Evolutionary conservation across 2,888 invertebrate genomes (phyloP).

Genomic region (Pediacus dermestoides): DNA sequence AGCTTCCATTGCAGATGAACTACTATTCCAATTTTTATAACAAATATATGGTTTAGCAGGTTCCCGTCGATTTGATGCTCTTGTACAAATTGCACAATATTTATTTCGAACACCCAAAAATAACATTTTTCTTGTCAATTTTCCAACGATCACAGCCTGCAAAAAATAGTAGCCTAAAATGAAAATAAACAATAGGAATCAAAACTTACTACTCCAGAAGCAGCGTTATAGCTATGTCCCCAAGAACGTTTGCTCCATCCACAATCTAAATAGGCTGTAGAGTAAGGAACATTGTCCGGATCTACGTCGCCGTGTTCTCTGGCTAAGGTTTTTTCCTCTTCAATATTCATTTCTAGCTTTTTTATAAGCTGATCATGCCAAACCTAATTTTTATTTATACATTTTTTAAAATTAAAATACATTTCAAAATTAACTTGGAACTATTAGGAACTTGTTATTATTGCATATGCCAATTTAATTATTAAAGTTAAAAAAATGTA

Average conservation of each 20-base stretch:
- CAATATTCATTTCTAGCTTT: conserved; percentile 6
- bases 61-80: conserved; percentile 8
- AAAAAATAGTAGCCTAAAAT: too few relatives aligned
- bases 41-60: conserved; percentile 18
- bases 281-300: conserved; percentile 14
- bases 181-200: conserved; percentile 38
- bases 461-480: too few relatives aligned
- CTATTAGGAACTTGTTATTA: too few relatives aligned
- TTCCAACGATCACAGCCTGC: conserved; percentile 19
- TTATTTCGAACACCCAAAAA: conserved; percentile 24
- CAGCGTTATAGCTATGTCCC: conserved; percentile 22
- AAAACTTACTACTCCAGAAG: conserved; percentile 25
- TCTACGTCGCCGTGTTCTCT: conserved; percentile 11
- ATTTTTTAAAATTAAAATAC: too few relatives aligned
- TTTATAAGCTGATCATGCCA: conserved; percentile 6
- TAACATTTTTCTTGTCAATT: conserved; percentile 17
- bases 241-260: too few relatives aligned
- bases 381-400: too few relatives aligned
- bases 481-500: too few relatives aligned
- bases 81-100: conserved; percentile 20
- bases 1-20: conserved; percentile 21
- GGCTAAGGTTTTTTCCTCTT: conserved; percentile 14
- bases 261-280: conserved; percentile 17
- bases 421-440: too few relatives aligned
- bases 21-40: conserved; percentile 23